Percentiles rank a stretch among this genome's conserved stretches.
Evolutionary conservation across 2,113 vertebrate species (phyloP).

Genomic region (Meles meles): DNA sequence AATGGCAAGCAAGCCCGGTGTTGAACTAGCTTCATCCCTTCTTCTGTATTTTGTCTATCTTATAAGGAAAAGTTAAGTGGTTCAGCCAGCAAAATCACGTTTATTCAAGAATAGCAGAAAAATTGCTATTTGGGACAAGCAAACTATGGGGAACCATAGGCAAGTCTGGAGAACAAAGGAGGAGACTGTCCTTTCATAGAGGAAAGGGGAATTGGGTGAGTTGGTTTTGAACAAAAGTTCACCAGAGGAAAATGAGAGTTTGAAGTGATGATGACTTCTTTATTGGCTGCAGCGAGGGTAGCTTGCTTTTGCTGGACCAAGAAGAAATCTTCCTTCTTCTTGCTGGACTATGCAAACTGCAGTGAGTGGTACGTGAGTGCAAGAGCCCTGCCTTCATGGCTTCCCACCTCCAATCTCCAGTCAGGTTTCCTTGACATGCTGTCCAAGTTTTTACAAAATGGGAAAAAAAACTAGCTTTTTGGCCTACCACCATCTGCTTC

Average conservation of each 20-base stretch:
- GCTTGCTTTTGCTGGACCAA: neutral
- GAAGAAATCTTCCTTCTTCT: neutral
- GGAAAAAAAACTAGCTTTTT: neutral
- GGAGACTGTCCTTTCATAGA: neutral
- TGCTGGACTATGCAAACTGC: neutral
- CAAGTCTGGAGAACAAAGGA: neutral
- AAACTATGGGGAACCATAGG: neutral
- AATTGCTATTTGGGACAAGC: neutral
- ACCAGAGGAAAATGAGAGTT: neutral
- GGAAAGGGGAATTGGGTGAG: neutral
- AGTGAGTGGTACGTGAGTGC: neutral
- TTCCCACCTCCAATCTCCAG: neutral
- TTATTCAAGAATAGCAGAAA: neutral
- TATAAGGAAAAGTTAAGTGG: neutral
- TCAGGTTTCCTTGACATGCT: neutral
- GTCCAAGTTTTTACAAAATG: neutral
- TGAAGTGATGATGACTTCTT: neutral
- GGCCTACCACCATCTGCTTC: neutral
- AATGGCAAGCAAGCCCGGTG: accelerated
- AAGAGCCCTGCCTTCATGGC: neutral
- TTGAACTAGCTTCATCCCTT: neutral
- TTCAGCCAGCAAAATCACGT: neutral
- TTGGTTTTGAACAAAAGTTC: neutral
- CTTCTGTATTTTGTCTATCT: neutral
- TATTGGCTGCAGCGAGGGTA: neutral